Evolutionary conservation across 2,113 vertebrate species (phyloP), one percentile per base, ranked within the genome.

Genomic region (Pteropus alecto): DNA sequence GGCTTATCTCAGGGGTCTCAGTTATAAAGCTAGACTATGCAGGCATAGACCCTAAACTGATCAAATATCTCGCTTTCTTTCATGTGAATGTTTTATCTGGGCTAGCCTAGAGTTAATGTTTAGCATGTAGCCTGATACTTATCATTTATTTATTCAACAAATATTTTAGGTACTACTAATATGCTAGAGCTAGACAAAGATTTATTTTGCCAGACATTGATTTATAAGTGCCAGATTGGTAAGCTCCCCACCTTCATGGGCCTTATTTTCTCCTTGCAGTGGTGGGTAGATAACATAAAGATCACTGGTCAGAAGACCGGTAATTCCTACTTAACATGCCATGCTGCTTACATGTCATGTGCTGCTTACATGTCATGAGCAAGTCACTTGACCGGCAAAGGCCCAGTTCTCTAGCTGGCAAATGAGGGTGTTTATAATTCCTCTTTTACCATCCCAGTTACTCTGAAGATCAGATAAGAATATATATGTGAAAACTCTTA

Each of bases 311-410:
- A 26, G 41, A 35, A 93, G 58, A 21, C 71, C 33, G 30, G 19
- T n/a, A 3, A 21, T 51, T 22, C 16, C 65, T 76, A 43, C 13
- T 61, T 33, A 26, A 60, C 35, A 8, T 16, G 18, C 63, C 65
- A 43, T 51, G 51, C 51, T 16, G 8, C 35, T 58, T 38, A 15
- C 7, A 22, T 74, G 61, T 78, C 94, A 81, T 41, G 76, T 85
- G 81, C 58, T 74, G 33, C 83, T 89, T 51, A 51, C 48, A 51
- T 51, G 48, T 51, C 48, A 48, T 48, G 38, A 73, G 26, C 67
- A 65, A 84, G n/a, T 91, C 93, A 84, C 58, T 76, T 94, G 93
- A 97, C 63, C 67, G n/a, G n/a, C n/a, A 18, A 84, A 71, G 60
- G 22, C 16, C 11, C 56, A 12, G 28, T 85, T 90, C 54, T 54